Evolutionary conservation across 1,140 invertebrate genomes (phyloP).

Genomic region (Aphelinus atriplicis): DNA sequence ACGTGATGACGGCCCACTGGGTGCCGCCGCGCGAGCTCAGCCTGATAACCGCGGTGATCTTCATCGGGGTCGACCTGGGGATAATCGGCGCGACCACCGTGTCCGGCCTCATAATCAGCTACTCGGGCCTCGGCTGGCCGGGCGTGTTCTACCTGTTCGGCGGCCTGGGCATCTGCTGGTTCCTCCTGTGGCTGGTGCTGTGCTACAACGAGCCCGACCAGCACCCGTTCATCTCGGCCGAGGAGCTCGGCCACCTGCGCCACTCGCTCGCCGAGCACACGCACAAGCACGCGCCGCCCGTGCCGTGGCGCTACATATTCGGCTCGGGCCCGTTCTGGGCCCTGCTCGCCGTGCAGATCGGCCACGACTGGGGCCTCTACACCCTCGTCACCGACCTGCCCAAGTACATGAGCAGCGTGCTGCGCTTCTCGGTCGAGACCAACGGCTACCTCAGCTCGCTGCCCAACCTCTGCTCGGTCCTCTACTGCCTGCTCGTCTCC

Average conservation of each 20-base stretch:
- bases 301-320: conserved; percentile 79
- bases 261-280: conserved; percentile 70
- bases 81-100: conserved; percentile 81
- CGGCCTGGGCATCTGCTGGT: conserved; percentile 77
- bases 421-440: conserved; percentile 83
- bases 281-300: conserved; percentile 68
- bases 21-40: conserved; percentile 77
- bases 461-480: conserved; percentile 79
- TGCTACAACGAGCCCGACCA: conserved; percentile 81
- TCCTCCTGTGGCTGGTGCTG: conserved; percentile 75
- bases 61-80: conserved; percentile 76
- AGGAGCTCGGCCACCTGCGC: conserved; percentile 80
- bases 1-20: conserved; percentile 79
- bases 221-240: conserved; percentile 85
- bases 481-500: conserved; percentile 74
- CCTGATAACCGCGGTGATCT: conserved; percentile 77
- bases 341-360: conserved; percentile 77
- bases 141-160: conserved; percentile 88
- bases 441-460: conserved; percentile 76
- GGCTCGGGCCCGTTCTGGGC: conserved; percentile 81
- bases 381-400: conserved; percentile 92
- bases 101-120: conserved; percentile 77
- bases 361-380: conserved; percentile 95
- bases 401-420: conserved; percentile 89
- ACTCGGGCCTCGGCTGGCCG: conserved; percentile 74